Evolutionary conservation across 2,113 vertebrate genomes (phyloP), one percentile per base, ranked within the genome.

Genomic region (Mohoua ochrocephala): DNA sequence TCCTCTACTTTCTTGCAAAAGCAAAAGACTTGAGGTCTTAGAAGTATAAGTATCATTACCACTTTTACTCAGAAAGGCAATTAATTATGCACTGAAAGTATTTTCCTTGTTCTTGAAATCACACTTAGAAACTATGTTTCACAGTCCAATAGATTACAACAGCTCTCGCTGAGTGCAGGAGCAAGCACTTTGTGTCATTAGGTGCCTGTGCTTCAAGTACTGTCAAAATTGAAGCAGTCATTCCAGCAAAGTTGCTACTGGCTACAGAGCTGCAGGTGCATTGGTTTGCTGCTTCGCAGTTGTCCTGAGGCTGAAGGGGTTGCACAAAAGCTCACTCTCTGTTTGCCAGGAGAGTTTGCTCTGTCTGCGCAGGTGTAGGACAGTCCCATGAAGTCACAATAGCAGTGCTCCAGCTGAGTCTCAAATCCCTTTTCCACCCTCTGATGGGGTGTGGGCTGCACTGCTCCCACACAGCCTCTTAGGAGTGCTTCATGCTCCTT

Each of bases 61-160:
- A 7, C 13, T 76, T 88, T 83, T 59, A 57, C n/a, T 73, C 69
- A 61, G 78, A 49, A 84, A 86, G 20, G 42, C 42, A 86, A 65
- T 76, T 80, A 90, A 53, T 94, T 4, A 1, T 54, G 7, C 35
- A 45, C 35, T 67, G 42, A 19, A 61, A 88, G 15, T 30, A 61
- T 91, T 91, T 73, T 67, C 37, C 47, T 54, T 33, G 7, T 35
- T 85, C 67, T 70, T 77, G 59, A 95, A 76, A 83, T 77, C 53
- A 63, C 13, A 26, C 33, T 78, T 75, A 15, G 7, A 49, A 87
- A 33, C 14, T 57, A 0, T 71, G 19, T 77, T 92, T 80, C 81
- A 65, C 49, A 90, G 23, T 41, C 41, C 57, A 77, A 23, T 17
- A 71, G 56, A 56, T 94, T 67, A 15, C 31, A 67, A 14, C 41